Conservation (phyloP, 2,797 vertebrate species). For the Enteromius radiatus region DNA sequence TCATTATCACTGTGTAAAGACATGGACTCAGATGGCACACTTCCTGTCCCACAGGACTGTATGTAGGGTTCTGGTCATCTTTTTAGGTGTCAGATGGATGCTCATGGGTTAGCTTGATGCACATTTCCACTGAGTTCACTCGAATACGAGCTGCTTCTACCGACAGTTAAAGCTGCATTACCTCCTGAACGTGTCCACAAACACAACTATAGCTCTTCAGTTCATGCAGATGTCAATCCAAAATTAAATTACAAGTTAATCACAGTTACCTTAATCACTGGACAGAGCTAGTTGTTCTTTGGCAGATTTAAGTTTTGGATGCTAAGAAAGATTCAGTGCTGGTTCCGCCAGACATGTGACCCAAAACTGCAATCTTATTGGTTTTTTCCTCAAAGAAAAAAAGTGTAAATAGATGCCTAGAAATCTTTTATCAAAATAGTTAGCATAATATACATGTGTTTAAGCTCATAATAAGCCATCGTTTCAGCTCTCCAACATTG, state of each 20-base stretch:
- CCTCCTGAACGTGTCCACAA: neutral
- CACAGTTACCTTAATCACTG: neutral
- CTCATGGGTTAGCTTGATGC: neutral
- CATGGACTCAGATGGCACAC: neutral
- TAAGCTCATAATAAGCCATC: neutral
- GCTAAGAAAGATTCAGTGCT: neutral
- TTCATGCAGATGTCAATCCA: neutral
- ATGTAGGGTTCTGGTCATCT: neutral
- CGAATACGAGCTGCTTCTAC: neutral
- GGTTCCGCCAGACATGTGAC: too few relatives aligned
- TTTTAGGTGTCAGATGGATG: neutral
- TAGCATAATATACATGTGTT: neutral
- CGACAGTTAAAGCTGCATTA: neutral
- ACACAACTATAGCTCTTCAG: neutral
- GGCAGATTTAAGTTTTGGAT: neutral
- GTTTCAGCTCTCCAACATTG: neutral
- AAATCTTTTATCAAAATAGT: neutral
- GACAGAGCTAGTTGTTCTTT: neutral
- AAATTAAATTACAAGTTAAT: neutral
- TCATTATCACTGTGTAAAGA: neutral
- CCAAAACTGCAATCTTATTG: neutral
- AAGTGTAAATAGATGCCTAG: neutral
- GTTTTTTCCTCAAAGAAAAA: neutral
- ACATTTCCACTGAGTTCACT: neutral
- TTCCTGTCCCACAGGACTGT: neutral